Conservation (phyloP, 2,888 invertebrate species). For the Xestoiulus laeticollis region DNA sequence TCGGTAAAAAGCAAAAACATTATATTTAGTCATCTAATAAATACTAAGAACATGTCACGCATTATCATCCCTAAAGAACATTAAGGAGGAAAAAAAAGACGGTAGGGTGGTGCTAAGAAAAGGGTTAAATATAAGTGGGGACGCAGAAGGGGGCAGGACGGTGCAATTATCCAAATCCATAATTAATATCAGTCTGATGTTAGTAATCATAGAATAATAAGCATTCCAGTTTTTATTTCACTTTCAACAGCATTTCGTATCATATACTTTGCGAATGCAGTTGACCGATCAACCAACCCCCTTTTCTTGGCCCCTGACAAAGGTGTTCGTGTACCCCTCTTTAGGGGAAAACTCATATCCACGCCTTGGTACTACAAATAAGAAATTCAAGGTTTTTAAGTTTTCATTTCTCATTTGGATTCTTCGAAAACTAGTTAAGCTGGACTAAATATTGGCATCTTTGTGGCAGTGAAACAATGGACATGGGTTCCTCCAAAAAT, state of each 20-base stretch:
- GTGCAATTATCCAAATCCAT: conserved; percentile 33
- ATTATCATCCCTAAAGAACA: not conserved
- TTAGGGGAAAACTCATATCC: not conserved
- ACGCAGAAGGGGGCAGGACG: not conserved
- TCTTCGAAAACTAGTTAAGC: no score
- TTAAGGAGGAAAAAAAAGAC: not conserved
- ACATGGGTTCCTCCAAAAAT: no score
- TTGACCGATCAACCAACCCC: conserved; percentile 28
- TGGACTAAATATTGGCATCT: no score
- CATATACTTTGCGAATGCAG: conserved; percentile 22
- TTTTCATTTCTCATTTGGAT: no score
- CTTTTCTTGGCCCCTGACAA: not conserved
- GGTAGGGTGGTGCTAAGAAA: not conserved
- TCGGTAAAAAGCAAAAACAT: not conserved
- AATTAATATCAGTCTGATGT: conserved; percentile 21
- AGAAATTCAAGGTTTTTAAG: not conserved
- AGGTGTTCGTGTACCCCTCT: not conserved
- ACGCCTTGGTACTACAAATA: conserved; percentile 1
- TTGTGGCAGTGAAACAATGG: no score
- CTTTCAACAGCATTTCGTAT: conserved; percentile 15
- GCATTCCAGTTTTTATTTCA: conserved; percentile 15
- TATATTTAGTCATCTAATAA: not conserved
- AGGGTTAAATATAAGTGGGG: not conserved
- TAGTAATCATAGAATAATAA: conserved; percentile 21
- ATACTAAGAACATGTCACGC: not conserved